Percentiles rank a stretch among this genome's conserved stretches.
These are phyloP conservation scores for Molossus molossus DNA, from an alignment of 2,797 vertebrate genomes.

Conservation along the genomic window DNA sequence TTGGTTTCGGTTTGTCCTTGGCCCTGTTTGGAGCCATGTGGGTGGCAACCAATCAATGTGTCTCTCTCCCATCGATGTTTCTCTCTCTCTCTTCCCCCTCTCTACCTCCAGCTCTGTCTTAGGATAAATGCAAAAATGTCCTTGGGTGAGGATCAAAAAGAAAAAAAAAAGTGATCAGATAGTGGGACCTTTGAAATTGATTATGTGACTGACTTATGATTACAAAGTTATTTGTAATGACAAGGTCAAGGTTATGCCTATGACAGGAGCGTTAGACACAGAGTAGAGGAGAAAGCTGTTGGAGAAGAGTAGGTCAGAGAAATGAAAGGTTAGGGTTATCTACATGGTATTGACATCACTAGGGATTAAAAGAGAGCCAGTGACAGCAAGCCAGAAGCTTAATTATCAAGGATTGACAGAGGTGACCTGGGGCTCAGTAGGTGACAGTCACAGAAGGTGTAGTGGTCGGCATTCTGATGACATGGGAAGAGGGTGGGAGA, in stretches of 20 bases:
- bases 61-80: too few relatives aligned
- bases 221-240: background rate
- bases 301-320: background rate
- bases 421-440: background rate
- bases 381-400: background rate
- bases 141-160: too few relatives aligned
- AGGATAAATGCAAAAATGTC: too few relatives aligned
- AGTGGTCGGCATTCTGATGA: background rate
- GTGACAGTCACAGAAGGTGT: background rate
- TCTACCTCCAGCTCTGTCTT: too few relatives aligned
- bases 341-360: background rate
- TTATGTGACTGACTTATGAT: background rate
- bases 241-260: background rate
- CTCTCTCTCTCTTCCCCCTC: too few relatives aligned
- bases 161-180: background rate
- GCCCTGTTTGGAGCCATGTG: too few relatives aligned
- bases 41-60: too few relatives aligned
- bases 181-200: background rate
- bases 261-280: background rate
- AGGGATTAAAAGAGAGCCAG: background rate
- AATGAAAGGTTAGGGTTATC: background rate
- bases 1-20: too few relatives aligned
- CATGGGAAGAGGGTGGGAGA: background rate
- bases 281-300: background rate
- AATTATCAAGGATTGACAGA: background rate